phyloP scores from a whole-genome alignment of 2,888 invertebrate genomes.

The Chelonus formosanus region DNA sequence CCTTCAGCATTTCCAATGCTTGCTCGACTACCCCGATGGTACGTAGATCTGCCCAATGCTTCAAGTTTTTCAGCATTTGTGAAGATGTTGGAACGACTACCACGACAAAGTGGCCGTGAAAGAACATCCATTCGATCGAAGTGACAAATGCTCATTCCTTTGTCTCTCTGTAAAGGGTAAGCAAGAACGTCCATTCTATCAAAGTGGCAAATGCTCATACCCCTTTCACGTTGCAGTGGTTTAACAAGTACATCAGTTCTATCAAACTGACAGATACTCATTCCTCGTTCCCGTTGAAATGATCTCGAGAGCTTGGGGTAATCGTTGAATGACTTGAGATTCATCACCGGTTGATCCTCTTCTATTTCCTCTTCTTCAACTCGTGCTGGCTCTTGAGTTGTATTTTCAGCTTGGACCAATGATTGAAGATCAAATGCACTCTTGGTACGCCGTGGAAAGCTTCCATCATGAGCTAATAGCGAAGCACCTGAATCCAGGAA shows the following conservation, averaged over 20 bases:
- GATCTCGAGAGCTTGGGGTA: slow-evolving; percentile 42
- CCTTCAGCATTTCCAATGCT: slow-evolving; percentile 45
- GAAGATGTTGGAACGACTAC: slow-evolving; percentile 48
- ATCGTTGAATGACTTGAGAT: slow-evolving; percentile 38
- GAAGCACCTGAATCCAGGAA: slow-evolving; percentile 79
- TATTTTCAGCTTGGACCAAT: slow-evolving; percentile 69
- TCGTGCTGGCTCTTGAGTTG: slow-evolving; percentile 12
- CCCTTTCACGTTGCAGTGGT: slow-evolving; percentile 50
- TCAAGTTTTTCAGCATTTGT: slow-evolving; percentile 49
- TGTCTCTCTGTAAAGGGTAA: slow-evolving; percentile 50
- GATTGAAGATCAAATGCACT: slow-evolving; percentile 87
- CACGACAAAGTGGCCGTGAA: slow-evolving; percentile 41
- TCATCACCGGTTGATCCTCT: slow-evolving; percentile 4
- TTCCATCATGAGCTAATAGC: slow-evolving; percentile 70
- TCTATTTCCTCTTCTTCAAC: slow-evolving; percentile 21
- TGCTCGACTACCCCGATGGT: slow-evolving; percentile 43
- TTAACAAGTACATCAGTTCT: slow-evolving; percentile 49
- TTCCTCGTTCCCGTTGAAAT: slow-evolving; percentile 50
- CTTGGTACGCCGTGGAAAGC: slow-evolving; percentile 79
- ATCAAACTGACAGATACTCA: slow-evolving; percentile 54
- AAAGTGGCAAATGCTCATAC: slow-evolving; percentile 53
- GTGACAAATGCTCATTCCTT: slow-evolving; percentile 53
- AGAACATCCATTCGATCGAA: slow-evolving; percentile 50
- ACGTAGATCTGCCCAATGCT: slow-evolving; percentile 30
- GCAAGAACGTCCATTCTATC: slow-evolving; percentile 51